A percentile compares a stretch with the other conserved stretches of the same genome.
Conservation (phyloP, 2,888 invertebrate species). For the Nephrotoma guestfalica region DNA sequence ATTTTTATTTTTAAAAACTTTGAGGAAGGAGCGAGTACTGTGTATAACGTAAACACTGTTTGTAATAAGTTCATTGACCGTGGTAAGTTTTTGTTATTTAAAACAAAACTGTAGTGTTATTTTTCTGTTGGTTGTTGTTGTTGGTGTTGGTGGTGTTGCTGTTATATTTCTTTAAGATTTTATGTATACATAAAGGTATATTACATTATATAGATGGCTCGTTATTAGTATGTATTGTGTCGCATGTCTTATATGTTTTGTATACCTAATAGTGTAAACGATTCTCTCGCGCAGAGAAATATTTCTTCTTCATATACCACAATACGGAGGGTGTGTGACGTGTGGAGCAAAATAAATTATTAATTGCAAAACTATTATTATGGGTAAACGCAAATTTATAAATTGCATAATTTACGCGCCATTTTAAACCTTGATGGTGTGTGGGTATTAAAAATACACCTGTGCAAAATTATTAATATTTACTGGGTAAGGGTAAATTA, state of each 20-base stretch:
- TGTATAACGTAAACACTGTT: not conserved
- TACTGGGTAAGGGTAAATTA: too few relatives aligned
- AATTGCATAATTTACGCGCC: too few relatives aligned
- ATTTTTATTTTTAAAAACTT: not conserved
- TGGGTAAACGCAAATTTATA: not conserved
- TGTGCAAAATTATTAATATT: too few relatives aligned
- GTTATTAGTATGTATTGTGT: not conserved
- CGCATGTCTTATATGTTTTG: not conserved
- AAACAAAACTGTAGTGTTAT: slow-evolving; percentile 4
- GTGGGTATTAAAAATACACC: too few relatives aligned
- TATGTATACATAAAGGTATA: not conserved
- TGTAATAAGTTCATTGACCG: slow-evolving; percentile 4
- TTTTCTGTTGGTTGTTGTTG: not conserved
- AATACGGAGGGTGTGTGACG: too few relatives aligned
- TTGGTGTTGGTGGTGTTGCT: not conserved
- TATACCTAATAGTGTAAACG: not conserved
- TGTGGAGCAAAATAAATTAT: not conserved
- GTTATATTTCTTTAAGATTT: not conserved
- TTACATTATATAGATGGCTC: not conserved
- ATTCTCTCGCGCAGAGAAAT: not conserved
- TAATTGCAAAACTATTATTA: not conserved
- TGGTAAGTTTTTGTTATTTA: slow-evolving; percentile 1
- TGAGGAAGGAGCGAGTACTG: slow-evolving; percentile 3
- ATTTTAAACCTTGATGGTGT: too few relatives aligned
- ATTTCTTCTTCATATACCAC: not conserved